phyloP scores from a whole-genome alignment of 2,888 invertebrate species.

The Gerosis bhagava region DNA sequence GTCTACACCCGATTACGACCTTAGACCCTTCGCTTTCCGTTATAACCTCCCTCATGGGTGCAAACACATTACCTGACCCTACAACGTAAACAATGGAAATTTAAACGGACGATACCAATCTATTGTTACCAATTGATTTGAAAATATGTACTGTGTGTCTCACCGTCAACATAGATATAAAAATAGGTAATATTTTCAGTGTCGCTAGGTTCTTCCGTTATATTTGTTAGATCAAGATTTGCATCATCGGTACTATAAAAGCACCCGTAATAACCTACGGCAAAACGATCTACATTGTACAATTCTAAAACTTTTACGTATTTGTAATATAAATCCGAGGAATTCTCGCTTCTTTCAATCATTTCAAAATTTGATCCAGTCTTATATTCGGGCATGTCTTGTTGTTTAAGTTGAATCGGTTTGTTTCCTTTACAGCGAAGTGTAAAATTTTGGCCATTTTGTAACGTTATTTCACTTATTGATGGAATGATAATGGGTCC shows the following conservation, averaged over 20 bases:
- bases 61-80: slow-evolving; percentile 65
- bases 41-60: slow-evolving; percentile 64
- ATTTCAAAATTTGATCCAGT: slow-evolving; percentile 42
- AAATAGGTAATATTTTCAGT: slow-evolving; percentile 60
- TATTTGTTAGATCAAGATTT: slow-evolving; percentile 46
- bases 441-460: slow-evolving; percentile 65
- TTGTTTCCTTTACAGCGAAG: slow-evolving; percentile 57
- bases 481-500: slow-evolving; percentile 61
- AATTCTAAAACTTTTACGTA: slow-evolving; percentile 73
- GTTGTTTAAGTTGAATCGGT: slow-evolving; percentile 56
- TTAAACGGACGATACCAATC: slow-evolving; percentile 34
- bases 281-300: slow-evolving; percentile 60
- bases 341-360: slow-evolving; percentile 35
- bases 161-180: slow-evolving; percentile 74
- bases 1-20: slow-evolving; percentile 71
- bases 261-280: slow-evolving; percentile 83
- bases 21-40: slow-evolving; percentile 49
- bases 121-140: neutral
- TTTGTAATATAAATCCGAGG: slow-evolving; percentile 46
- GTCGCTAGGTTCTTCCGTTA: slow-evolving; percentile 59
- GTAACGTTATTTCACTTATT: slow-evolving; percentile 59
- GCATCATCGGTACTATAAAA: slow-evolving; percentile 62
- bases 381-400: slow-evolving; percentile 58
- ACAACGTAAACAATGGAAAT: slow-evolving; percentile 45
- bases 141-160: slow-evolving; percentile 38